These are phyloP conservation scores for Crocodylus rhombifer DNA, from an alignment of 2,797 vertebrate genomes.

Conservation along the genomic window DNA sequence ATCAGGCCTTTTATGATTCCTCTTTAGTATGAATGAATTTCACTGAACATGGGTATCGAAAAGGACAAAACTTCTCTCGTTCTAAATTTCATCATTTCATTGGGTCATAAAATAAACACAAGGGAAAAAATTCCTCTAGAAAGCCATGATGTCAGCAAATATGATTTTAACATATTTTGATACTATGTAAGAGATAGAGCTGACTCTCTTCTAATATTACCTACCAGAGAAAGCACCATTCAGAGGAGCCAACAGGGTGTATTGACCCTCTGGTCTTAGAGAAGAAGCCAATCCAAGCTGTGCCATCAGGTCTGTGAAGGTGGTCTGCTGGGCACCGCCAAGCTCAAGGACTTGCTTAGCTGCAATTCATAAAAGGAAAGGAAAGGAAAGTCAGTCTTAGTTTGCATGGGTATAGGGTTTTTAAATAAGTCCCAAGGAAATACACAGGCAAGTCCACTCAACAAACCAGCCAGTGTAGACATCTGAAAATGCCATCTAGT, in stretches of 20 bases:
- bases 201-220: slow-evolving; percentile 52
- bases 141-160: not conserved
- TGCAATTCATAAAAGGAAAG: slow-evolving; percentile 70
- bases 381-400: not conserved
- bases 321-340: slow-evolving; percentile 87
- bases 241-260: slow-evolving; percentile 93
- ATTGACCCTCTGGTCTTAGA: slow-evolving; percentile 87
- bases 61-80: not conserved
- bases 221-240: slow-evolving; percentile 92
- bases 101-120: not conserved
- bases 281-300: slow-evolving; percentile 88
- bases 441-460: not conserved
- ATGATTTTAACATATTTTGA: not conserved
- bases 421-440: not conserved
- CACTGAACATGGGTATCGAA: not conserved
- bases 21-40: not conserved
- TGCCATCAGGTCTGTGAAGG: slow-evolving; percentile 90
- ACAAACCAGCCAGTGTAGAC: not conserved
- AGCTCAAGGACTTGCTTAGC: slow-evolving; percentile 96
- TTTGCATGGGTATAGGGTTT: no score
- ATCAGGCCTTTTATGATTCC: not conserved
- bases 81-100: accelerated
- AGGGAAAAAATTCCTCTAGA: not conserved
- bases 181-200: not conserved
- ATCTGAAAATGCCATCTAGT: not conserved